phyloP scores from a whole-genome alignment of 1,140 invertebrate genomes.

The Ylistrum balloti region DNA sequence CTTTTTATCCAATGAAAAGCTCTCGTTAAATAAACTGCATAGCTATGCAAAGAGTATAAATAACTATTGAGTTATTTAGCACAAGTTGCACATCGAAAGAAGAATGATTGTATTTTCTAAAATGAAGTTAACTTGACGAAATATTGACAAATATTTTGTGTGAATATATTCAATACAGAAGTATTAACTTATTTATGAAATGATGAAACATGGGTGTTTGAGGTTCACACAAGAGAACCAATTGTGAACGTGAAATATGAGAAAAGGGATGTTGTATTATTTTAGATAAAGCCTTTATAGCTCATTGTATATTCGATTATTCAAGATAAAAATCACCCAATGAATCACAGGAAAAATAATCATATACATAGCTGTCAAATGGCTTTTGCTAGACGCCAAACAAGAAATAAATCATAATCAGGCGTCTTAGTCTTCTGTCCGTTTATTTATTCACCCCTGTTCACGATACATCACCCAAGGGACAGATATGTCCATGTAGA shows the following conservation, averaged over 20 bases:
- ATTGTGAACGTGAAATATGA: background rate
- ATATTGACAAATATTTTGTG: background rate
- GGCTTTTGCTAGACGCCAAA: conserved; percentile 32
- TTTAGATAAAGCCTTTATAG: conserved; percentile 23
- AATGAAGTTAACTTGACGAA: background rate
- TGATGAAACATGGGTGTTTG: background rate
- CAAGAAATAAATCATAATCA: background rate
- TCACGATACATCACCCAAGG: background rate
- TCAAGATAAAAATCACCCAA: conserved; percentile 22
- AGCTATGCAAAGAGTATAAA: background rate
- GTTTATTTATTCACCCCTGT: conserved; percentile 3
- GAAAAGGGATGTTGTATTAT: conserved; percentile 20
- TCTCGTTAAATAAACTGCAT: background rate
- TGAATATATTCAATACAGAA: background rate
- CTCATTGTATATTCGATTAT: conserved; percentile 40
- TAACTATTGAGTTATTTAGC: background rate
- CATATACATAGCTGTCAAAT: conserved; percentile 35
- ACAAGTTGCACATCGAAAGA: background rate
- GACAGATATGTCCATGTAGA: background rate
- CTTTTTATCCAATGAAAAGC: conserved; percentile 11
- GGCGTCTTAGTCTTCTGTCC: background rate
- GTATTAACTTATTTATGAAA: background rate
- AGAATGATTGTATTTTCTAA: background rate
- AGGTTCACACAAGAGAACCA: conserved; percentile 17
- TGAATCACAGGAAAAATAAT: conserved; percentile 35